Evolutionary conservation across 2,797 vertebrate species (phyloP).

Genomic region (Sebastes glaucus): DNA sequence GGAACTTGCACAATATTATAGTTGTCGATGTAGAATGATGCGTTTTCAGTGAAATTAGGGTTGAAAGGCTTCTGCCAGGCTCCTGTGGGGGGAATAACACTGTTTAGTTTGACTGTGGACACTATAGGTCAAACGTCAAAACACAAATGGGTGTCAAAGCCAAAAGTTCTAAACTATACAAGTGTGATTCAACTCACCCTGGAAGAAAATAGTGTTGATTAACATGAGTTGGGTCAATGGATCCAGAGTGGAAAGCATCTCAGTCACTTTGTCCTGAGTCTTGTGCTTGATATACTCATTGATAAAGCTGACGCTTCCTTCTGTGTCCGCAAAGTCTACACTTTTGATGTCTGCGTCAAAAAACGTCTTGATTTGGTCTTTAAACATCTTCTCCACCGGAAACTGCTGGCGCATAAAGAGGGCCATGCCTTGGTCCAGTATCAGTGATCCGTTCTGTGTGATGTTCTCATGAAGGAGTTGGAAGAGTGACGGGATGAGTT

Average conservation of each 20-base stretch:
- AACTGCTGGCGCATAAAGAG: conserved; percentile 85
- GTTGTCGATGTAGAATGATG: conserved; percentile 88
- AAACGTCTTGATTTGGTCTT: conserved; percentile 83
- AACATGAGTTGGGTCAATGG: conserved; percentile 83
- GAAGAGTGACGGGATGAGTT: conserved; percentile 84
- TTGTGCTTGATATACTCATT: conserved; percentile 85
- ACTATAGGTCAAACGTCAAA: neutral
- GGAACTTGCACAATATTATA: conserved; percentile 87
- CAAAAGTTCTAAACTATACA: neutral
- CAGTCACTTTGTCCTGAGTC: conserved; percentile 81
- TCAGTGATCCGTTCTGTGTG: conserved; percentile 79
- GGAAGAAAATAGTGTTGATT: conserved; percentile 88
- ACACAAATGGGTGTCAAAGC: neutral
- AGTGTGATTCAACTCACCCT: conserved; percentile 80
- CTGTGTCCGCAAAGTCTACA: conserved; percentile 83
- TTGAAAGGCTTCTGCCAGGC: conserved; percentile 88
- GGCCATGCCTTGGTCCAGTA: conserved; percentile 81
- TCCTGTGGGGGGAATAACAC: conserved; percentile 74
- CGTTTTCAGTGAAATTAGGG: conserved; percentile 72
- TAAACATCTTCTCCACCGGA: conserved; percentile 77
- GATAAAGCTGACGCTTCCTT: conserved; percentile 73
- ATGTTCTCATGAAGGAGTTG: conserved; percentile 83
- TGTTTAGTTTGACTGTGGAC: conserved; percentile 2
- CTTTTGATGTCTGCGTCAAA: conserved; percentile 85
- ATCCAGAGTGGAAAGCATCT: conserved; percentile 84